Evolutionary conservation across 2,797 vertebrate genomes (phyloP), one percentile per base, ranked within the genome.

Genomic region (Picus viridis): DNA sequence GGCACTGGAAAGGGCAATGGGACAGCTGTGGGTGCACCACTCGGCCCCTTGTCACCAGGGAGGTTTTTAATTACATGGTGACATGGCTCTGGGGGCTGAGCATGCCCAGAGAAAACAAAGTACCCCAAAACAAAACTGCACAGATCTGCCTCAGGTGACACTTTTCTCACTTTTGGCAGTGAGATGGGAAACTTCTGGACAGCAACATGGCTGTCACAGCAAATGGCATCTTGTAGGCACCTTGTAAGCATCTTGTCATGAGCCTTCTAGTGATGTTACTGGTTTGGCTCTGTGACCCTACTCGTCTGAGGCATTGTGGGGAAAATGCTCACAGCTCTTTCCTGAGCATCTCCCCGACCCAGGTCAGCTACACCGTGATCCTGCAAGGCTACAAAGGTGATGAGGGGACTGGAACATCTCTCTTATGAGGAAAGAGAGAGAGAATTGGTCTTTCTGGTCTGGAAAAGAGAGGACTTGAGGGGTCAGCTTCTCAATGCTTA

Each of bases 131-230:
- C 29, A 58, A 90, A 96, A 92, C 72, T 8, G 6, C 84, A 83
- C 57, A 43, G 88, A 94, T 86, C 75, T 96, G 94, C 87, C 63
- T 93, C 6, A 14, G 85, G 95, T 94, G 91, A 81, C n/a, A 26
- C 70, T 72, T 61, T 72, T 86, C 86, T 49, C 45, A 39, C 5
- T n/a, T 81, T 92, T 96, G 90, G 84, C 94, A 96, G 77, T 0
- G 22, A 63, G 36, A 70, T 67, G 59, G 75, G 86, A 94, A 91
- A 92, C n/a, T 83, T 78, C 47, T 88, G 76, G 70, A 34, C 76
- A 78, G 81, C 43, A 43, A 10, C 47, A 57, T 58, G 68, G 36
- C 73, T 89, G 43, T 85, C 68, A 45, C 27, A 91, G 79, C 18
- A 81, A 73, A 72, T 43, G 47, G 70, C 62, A 94, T 32, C 56